These are phyloP conservation scores for Drosophila simulans DNA, from an alignment of 1,140 invertebrate genomes.

Conservation along the genomic window DNA sequence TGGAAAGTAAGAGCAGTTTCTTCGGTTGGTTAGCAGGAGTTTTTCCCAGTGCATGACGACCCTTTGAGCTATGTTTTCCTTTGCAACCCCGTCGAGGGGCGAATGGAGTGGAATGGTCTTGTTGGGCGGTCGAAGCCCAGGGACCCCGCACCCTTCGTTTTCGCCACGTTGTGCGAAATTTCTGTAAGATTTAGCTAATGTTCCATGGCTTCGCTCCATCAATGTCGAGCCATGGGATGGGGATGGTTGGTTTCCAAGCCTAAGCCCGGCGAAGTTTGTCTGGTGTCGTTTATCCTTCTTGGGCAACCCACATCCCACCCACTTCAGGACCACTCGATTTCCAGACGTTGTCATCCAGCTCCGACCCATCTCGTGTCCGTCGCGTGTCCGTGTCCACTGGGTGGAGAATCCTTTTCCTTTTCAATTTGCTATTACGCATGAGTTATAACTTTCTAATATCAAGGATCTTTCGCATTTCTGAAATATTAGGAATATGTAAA, in stretches of 20 bases:
- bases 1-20: no score
- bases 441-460: constrained; percentile 12
- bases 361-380: constrained; percentile 6
- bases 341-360: constrained; percentile 26
- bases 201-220: constrained; percentile 67
- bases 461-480: background rate
- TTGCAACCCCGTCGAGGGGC: constrained; percentile 25
- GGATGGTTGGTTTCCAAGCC: constrained; percentile 18
- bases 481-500: no score
- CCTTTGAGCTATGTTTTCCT: constrained; percentile 6
- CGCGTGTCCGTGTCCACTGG: constrained; percentile 15
- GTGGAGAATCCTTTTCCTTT: background rate
- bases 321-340: constrained; percentile 12
- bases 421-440: constrained; percentile 11
- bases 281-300: constrained; percentile 37
- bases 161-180: constrained; percentile 48
- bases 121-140: background rate
- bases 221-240: constrained; percentile 47
- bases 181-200: constrained; percentile 72
- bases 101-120: constrained; percentile 1
- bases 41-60: constrained; percentile 2
- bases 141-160: background rate
- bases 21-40: no score
- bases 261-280: constrained; percentile 32
- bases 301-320: background rate